phyloP scores from a whole-genome alignment of 1,140 invertebrate species.

The Sycophaga agraensis region DNA sequence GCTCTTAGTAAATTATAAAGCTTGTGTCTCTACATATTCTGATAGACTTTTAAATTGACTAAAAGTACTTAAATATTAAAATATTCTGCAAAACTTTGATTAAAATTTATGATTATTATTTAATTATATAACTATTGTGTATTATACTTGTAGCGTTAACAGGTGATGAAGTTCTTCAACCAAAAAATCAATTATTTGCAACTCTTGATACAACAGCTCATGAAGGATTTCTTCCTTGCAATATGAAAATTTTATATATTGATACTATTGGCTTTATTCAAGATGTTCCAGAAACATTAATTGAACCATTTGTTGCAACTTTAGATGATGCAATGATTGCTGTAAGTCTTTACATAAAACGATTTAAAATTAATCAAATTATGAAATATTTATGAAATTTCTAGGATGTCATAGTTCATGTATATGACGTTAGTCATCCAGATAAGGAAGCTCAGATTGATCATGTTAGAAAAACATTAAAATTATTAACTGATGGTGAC shows the following conservation, averaged over 20 bases:
- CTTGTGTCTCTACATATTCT: too few species aligned
- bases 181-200: slow-evolving; percentile 83
- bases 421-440: slow-evolving; percentile 81
- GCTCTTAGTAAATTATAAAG: too few species aligned
- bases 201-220: slow-evolving; percentile 87
- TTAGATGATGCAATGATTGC: slow-evolving; percentile 78
- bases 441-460: slow-evolving; percentile 69
- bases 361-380: not conserved
- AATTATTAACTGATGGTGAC: slow-evolving; percentile 59
- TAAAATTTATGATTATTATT: too few species aligned
- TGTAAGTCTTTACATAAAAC: slow-evolving; percentile 47
- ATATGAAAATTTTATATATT: slow-evolving; percentile 71
- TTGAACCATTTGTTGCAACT: slow-evolving; percentile 83
- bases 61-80: too few species aligned
- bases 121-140: not conserved
- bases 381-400: slow-evolving; percentile 16
- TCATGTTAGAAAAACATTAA: slow-evolving; percentile 72
- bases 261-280: slow-evolving; percentile 94
- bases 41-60: too few species aligned
- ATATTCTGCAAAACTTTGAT: too few species aligned
- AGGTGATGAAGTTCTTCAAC: slow-evolving; percentile 65
- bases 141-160: slow-evolving; percentile 63
- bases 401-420: slow-evolving; percentile 81
- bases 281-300: slow-evolving; percentile 78
- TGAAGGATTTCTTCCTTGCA: slow-evolving; percentile 68